These are phyloP conservation scores for Archilochus colubris DNA, from an alignment of 2,113 vertebrate species.

Conservation along the genomic window DNA sequence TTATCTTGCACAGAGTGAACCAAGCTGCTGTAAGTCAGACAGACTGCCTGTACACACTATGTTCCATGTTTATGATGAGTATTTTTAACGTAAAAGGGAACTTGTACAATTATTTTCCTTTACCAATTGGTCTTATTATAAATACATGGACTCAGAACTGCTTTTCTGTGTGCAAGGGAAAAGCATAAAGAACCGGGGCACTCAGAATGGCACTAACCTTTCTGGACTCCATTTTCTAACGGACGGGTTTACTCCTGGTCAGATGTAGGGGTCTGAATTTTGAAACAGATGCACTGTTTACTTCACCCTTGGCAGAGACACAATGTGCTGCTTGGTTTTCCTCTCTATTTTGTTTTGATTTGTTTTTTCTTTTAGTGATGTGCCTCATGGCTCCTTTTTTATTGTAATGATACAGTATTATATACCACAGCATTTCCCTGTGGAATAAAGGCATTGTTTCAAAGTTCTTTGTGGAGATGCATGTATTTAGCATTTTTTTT, in stretches of 20 bases:
- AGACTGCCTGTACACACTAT: constrained; percentile 68
- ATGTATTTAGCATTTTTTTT: constrained; percentile 63
- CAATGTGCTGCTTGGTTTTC: constrained; percentile 58
- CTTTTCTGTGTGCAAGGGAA: constrained; percentile 32
- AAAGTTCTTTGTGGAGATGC: constrained; percentile 71
- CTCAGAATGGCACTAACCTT: constrained; percentile 61
- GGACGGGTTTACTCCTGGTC: constrained; percentile 74
- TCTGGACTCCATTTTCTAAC: constrained; percentile 28
- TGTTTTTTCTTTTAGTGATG: constrained; percentile 69
- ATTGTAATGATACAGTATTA: constrained; percentile 72
- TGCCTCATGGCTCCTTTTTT: constrained; percentile 66
- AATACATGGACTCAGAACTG: constrained; percentile 61
- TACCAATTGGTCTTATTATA: constrained; percentile 72
- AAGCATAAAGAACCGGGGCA: constrained; percentile 59
- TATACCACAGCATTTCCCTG: constrained; percentile 71
- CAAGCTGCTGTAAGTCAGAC: constrained; percentile 76
- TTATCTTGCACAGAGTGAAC: constrained; percentile 77
- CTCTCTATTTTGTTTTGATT: constrained; percentile 69
- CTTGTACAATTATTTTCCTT: constrained; percentile 78
- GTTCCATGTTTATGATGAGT: constrained; percentile 72
- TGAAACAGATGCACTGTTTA: constrained; percentile 62
- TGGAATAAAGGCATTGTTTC: constrained; percentile 73
- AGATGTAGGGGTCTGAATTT: constrained; percentile 58
- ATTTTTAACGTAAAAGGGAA: constrained; percentile 72
- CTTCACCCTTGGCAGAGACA: constrained; percentile 66